Percentiles rank a stretch among this genome's conserved stretches.
Conservation (phyloP, 2,888 invertebrate genomes). For the Drosophila ezoana region DNA sequence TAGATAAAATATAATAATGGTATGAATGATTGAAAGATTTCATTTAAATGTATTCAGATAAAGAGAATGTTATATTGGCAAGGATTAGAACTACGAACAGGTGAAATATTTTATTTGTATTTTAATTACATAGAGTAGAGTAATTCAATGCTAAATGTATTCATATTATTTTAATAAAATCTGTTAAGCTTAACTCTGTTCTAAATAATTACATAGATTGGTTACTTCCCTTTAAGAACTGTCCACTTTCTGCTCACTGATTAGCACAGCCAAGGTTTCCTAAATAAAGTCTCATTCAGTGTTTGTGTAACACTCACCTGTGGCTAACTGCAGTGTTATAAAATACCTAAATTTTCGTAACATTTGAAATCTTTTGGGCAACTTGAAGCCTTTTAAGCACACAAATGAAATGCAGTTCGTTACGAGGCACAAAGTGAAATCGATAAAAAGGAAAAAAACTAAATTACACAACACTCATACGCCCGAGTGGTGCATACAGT, state of each 20-base stretch:
- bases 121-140: not conserved
- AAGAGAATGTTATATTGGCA: too few species aligned
- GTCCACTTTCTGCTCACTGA: not conserved
- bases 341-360: not conserved
- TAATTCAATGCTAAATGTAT: not conserved
- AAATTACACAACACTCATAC: constrained; percentile 51
- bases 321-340: not conserved
- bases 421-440: constrained; percentile 5
- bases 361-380: constrained; percentile 2
- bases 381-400: not conserved
- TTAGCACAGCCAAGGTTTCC: not conserved
- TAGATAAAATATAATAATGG: too few species aligned
- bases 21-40: too few species aligned
- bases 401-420: constrained; percentile 9
- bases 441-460: constrained; percentile 1
- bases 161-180: too few species aligned
- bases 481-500: constrained; percentile 21
- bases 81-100: too few species aligned
- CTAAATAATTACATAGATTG: too few species aligned
- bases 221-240: too few species aligned
- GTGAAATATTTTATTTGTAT: too few species aligned
- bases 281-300: not conserved
- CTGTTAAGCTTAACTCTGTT: too few species aligned
- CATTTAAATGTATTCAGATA: too few species aligned
- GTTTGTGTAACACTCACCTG: not conserved